Evolutionary conservation across 1,140 invertebrate species (phyloP).

Genomic region (Drosophila pseudoobscura): DNA sequence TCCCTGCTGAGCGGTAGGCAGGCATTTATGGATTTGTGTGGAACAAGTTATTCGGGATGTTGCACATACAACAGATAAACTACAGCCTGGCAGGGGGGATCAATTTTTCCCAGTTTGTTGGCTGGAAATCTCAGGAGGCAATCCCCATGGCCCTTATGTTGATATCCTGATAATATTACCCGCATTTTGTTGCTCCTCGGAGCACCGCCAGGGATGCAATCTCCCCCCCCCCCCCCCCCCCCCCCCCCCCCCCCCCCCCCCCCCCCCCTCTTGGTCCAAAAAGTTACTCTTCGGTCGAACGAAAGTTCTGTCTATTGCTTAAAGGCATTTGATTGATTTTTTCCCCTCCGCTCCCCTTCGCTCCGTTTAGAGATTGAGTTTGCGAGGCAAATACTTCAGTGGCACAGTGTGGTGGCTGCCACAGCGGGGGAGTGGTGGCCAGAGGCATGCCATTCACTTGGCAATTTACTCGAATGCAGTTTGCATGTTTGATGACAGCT

Average conservation of each 20-base stretch:
- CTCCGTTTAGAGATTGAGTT: slow-evolving; percentile 22
- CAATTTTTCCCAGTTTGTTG: slow-evolving; percentile 48
- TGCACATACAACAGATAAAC: slow-evolving; percentile 57
- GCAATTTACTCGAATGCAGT: slow-evolving; percentile 54
- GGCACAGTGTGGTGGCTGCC: no score
- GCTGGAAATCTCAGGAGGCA: slow-evolving; percentile 34
- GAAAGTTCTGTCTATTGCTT: slow-evolving; percentile 20
- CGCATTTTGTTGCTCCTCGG: slow-evolving; percentile 53
- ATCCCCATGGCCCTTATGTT: slow-evolving; percentile 21
- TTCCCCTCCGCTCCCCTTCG: background rate
- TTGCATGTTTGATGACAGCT: slow-evolving; percentile 61
- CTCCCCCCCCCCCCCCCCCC: slow-evolving; percentile 22
- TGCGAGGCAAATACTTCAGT: slow-evolving; percentile 39
- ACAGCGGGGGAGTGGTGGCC: background rate
- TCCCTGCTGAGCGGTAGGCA: background rate
- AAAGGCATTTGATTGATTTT: slow-evolving; percentile 50
- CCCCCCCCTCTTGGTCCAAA: slow-evolving; percentile 1
- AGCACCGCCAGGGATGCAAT: slow-evolving; percentile 21
- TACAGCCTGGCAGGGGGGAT: slow-evolving; percentile 16
- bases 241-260: slow-evolving; percentile 13
- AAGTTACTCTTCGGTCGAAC: slow-evolving; percentile 22
- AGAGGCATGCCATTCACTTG: slow-evolving; percentile 33
- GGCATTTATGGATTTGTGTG: slow-evolving; percentile 58
- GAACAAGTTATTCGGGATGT: slow-evolving; percentile 31
- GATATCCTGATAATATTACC: slow-evolving; percentile 27